Percentiles rank a stretch among this genome's conserved stretches.
These are phyloP conservation scores for Dermolepida albohirtum DNA, from an alignment of 2,888 invertebrate species.

Conservation along the genomic window DNA sequence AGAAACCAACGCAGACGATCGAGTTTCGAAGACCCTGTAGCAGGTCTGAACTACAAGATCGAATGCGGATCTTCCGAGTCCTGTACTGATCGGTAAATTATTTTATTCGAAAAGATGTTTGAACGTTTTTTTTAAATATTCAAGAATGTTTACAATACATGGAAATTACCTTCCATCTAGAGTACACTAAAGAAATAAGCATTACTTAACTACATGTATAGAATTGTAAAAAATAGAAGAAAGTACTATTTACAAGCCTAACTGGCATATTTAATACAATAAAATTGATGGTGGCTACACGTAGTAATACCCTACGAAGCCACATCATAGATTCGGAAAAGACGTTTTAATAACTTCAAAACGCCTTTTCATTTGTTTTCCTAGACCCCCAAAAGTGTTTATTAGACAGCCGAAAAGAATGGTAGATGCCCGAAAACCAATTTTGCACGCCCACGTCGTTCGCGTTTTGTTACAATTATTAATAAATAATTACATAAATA, in stretches of 20 bases:
- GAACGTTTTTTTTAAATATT: constrained; percentile 31
- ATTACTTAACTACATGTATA: not conserved
- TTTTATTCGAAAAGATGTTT: constrained; percentile 57
- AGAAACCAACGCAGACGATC: constrained; percentile 39
- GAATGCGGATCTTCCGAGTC: constrained; percentile 10
- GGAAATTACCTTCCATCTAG: constrained; percentile 69
- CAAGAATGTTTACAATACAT: constrained; percentile 52
- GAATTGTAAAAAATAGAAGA: constrained; percentile 26
- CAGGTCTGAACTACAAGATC: constrained; percentile 30
- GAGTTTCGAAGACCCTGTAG: constrained; percentile 35
- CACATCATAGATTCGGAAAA: constrained; percentile 46
- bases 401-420: constrained; percentile 21
- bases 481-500: constrained; percentile 48
- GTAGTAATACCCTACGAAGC: constrained; percentile 62
- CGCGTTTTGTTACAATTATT: constrained; percentile 29
- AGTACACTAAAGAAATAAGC: not conserved
- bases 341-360: constrained; percentile 62
- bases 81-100: constrained; percentile 63
- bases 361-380: constrained; percentile 50
- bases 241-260: constrained; percentile 51
- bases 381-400: constrained; percentile 38
- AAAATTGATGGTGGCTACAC: constrained; percentile 42
- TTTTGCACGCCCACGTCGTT: constrained; percentile 37
- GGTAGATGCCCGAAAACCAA: constrained; percentile 36
- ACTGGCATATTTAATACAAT: constrained; percentile 50